phyloP scores from a whole-genome alignment of 2,888 invertebrate species.

The Copidosoma aretas region DNA sequence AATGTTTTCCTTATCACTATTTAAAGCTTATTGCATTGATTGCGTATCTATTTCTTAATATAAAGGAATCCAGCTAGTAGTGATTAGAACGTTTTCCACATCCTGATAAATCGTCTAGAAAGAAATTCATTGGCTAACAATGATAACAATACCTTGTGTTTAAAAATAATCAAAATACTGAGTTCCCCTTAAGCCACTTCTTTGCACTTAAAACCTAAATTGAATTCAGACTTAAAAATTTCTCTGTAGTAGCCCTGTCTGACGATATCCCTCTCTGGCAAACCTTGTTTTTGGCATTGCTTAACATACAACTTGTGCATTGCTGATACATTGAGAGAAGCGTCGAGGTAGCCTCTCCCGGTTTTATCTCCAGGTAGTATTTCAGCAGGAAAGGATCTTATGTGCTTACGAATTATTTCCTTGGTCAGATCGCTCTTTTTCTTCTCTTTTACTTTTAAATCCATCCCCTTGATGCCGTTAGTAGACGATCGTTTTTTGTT shows the following conservation, averaged over 20 bases:
- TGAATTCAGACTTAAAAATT: conserved; percentile 53
- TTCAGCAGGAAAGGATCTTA: conserved; percentile 49
- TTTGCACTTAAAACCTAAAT: conserved; percentile 47
- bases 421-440: conserved; percentile 50
- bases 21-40: too few species aligned
- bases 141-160: too few species aligned
- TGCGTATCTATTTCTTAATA: too few species aligned
- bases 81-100: too few species aligned
- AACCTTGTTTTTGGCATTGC: conserved; percentile 49
- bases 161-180: too few species aligned
- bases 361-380: conserved; percentile 43
- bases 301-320: conserved; percentile 51
- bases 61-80: too few species aligned
- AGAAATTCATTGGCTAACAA: too few species aligned
- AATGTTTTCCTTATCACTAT: too few species aligned
- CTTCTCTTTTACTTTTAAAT: conserved; percentile 47
- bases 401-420: conserved; percentile 50
- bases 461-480: conserved; percentile 49
- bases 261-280: conserved; percentile 49
- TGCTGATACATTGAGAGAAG: conserved; percentile 47
- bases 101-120: too few species aligned
- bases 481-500: conserved; percentile 50
- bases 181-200: neutral
- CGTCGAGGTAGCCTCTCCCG: conserved; percentile 46
- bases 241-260: conserved; percentile 53